Percentiles rank a stretch among this genome's conserved stretches.
Evolutionary conservation across 2,797 vertebrate genomes (phyloP).

Genomic region (Pachyuromys duprasi): DNA sequence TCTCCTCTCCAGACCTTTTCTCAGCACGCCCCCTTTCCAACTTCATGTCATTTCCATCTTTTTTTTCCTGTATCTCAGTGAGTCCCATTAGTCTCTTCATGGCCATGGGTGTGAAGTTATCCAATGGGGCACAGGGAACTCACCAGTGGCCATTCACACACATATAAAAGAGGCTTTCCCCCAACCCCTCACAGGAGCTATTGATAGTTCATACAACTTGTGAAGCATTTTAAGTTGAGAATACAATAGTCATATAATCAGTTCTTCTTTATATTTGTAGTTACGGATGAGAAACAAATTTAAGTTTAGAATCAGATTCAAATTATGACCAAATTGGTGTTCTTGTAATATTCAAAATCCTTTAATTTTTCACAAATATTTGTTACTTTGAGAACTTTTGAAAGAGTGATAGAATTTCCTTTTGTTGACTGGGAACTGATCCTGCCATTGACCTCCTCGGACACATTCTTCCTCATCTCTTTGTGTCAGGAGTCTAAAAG

Average conservation of each 20-base stretch:
- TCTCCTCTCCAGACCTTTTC: not conserved
- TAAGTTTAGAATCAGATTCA: not conserved
- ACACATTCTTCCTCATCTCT: not conserved
- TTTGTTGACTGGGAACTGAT: not conserved
- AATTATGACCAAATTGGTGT: not conserved
- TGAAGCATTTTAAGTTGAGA: not conserved
- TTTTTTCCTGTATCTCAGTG: not conserved
- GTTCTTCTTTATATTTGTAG: not conserved
- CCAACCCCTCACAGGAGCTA: not conserved
- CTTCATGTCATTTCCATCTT: not conserved
- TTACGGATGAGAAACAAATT: not conserved
- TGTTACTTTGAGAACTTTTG: not conserved
- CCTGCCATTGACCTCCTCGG: too few relatives aligned
- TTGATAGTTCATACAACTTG: not conserved
- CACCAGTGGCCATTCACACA: not conserved
- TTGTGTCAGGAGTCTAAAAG: not conserved
- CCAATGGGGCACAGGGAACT: not conserved
- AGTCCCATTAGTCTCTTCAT: not conserved
- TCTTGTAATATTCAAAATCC: not conserved
- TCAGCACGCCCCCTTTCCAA: too few relatives aligned
- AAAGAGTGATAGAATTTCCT: not conserved
- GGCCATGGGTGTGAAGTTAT: not conserved
- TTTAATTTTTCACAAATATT: not conserved
- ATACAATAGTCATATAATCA: not conserved
- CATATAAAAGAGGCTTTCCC: not conserved